Conservation (phyloP, 2,888 invertebrate species). For the Drosophila fungiperda region DNA sequence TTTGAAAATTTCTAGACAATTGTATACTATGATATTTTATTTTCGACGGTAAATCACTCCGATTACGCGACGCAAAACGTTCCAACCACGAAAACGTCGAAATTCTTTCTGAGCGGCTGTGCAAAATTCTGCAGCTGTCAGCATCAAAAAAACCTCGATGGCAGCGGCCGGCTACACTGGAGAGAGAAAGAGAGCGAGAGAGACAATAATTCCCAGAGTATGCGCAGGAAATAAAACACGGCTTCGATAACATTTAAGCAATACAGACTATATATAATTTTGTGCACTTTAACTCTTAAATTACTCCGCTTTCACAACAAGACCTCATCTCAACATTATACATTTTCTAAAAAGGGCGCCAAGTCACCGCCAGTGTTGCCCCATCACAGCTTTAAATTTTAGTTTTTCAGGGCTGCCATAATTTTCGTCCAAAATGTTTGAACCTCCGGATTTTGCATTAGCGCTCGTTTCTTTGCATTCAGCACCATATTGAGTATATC, state of each 20-base stretch:
- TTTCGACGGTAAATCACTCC: slow-evolving; percentile 38
- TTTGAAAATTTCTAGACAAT: slow-evolving; percentile 13
- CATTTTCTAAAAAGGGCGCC: slow-evolving; percentile 6
- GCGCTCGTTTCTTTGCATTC: slow-evolving; percentile 79
- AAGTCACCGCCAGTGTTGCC: slow-evolving; percentile 7
- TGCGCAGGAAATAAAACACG: slow-evolving; percentile 50
- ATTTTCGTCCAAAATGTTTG: slow-evolving; percentile 78
- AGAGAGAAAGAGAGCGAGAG: slow-evolving; percentile 3
- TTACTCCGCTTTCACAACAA: background rate
- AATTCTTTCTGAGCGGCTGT: slow-evolving; percentile 60
- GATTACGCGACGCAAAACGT: slow-evolving; percentile 60
- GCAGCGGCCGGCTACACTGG: slow-evolving; percentile 55
- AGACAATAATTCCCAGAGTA: slow-evolving; percentile 18
- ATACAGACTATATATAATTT: background rate
- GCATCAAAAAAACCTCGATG: slow-evolving; percentile 12
- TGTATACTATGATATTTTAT: slow-evolving; percentile 20
- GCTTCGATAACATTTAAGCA: slow-evolving; percentile 4
- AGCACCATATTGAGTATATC: slow-evolving; percentile 82
- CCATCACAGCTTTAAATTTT: background rate
- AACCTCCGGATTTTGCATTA: slow-evolving; percentile 82
- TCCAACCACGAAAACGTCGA: slow-evolving; percentile 71
- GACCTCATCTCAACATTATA: background rate
- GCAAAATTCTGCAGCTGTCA: slow-evolving; percentile 55
- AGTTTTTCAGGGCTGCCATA: slow-evolving; percentile 75
- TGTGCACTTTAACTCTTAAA: background rate